Conservation (phyloP, 2,888 invertebrate species). For the Dolichopus griseipennis region DNA sequence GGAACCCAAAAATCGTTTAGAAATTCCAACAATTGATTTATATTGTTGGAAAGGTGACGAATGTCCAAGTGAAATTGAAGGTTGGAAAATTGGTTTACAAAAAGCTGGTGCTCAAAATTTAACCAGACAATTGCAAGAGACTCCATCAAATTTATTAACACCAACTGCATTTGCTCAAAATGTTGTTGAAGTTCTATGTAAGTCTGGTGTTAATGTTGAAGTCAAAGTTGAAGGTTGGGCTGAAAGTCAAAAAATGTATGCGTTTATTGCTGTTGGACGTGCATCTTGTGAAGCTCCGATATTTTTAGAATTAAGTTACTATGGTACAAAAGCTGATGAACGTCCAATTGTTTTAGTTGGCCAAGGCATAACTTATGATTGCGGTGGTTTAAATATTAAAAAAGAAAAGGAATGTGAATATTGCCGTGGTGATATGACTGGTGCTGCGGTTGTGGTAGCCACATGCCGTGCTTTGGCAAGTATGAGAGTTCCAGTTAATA, state of each 20-base stretch:
- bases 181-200: slow-evolving; percentile 41
- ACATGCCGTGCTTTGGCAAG: slow-evolving; percentile 60
- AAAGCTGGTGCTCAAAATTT: slow-evolving; percentile 75
- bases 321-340: slow-evolving; percentile 49
- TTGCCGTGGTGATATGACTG: slow-evolving; percentile 78
- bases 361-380: slow-evolving; percentile 57
- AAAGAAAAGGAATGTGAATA: slow-evolving; percentile 47
- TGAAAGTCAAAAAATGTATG: slow-evolving; percentile 67
- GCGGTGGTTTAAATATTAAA: slow-evolving; percentile 67
- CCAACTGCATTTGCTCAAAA: slow-evolving; percentile 69
- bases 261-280: slow-evolving; percentile 64
- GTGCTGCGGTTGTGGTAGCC: slow-evolving; percentile 68
- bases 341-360: slow-evolving; percentile 67
- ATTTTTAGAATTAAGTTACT: slow-evolving; percentile 69
- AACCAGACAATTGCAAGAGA: slow-evolving; percentile 66
- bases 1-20: slow-evolving; percentile 29
- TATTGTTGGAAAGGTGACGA: slow-evolving; percentile 52
- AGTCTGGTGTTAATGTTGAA: slow-evolving; percentile 36
- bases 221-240: slow-evolving; percentile 56
- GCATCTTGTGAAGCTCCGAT: slow-evolving; percentile 72
- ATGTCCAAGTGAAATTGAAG: slow-evolving; percentile 50
- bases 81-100: slow-evolving; percentile 62
- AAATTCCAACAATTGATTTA: slow-evolving; percentile 40
- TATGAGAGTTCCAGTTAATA: slow-evolving; percentile 60
- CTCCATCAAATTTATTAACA: slow-evolving; percentile 70